These are phyloP conservation scores for Heteronetta atricapilla DNA, from an alignment of 2,113 vertebrate genomes.

Conservation along the genomic window DNA sequence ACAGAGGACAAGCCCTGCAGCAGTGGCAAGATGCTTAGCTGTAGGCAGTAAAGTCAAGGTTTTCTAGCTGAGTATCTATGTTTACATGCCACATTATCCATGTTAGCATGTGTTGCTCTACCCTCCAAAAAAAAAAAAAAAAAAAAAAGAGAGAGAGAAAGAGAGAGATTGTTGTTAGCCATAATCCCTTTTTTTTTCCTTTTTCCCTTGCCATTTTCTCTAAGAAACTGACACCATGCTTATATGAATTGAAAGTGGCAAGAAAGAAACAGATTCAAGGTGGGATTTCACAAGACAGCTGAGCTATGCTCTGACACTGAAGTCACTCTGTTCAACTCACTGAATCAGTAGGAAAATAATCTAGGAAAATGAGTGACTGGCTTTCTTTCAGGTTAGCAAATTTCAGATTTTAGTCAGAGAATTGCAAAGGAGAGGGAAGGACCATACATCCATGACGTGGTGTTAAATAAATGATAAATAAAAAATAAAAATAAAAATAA, in stretches of 20 bases:
- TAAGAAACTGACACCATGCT: background rate
- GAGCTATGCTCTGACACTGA: background rate
- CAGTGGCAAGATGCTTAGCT: background rate
- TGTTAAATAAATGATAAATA: background rate
- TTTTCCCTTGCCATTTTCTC: background rate
- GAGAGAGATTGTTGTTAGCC: background rate
- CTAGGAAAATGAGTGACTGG: background rate
- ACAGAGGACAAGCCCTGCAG: background rate
- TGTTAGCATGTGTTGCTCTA: background rate
- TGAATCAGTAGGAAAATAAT: background rate
- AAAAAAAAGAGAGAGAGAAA: background rate
- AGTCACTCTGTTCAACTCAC: background rate
- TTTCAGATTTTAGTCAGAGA: background rate
- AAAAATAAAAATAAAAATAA: too few relatives aligned
- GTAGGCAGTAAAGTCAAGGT: background rate
- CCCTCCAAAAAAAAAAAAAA: background rate
- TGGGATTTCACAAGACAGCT: background rate
- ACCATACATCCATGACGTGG: background rate
- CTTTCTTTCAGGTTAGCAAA: background rate
- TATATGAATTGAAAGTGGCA: background rate
- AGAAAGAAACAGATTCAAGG: background rate
- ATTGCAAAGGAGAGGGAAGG: background rate
- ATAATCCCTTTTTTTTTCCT: background rate
- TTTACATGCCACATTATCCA: background rate
- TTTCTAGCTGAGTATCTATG: background rate